phyloP scores from a whole-genome alignment of 2,113 vertebrate species.

The Bujurquina vittata region DNA sequence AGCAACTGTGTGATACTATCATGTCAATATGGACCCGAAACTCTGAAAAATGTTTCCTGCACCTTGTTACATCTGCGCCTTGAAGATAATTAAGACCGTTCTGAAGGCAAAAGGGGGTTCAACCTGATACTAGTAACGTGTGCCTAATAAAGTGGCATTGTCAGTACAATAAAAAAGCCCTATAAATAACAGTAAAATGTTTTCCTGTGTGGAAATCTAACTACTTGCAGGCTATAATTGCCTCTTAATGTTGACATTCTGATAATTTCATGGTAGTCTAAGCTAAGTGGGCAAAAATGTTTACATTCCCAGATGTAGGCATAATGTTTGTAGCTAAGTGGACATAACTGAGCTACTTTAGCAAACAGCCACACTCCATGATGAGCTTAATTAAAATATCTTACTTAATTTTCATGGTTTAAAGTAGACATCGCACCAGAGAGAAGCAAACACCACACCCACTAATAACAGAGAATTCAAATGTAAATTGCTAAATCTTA shows the following conservation, averaged over 20 bases:
- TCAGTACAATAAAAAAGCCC: background rate
- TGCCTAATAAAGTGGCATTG: background rate
- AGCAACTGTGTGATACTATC: too few relatives aligned
- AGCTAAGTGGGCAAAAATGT: constrained; percentile 9
- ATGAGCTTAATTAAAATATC: background rate
- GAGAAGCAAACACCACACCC: background rate
- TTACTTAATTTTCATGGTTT: background rate
- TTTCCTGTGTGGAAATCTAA: background rate
- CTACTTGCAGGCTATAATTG: background rate
- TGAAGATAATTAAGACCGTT: too few relatives aligned
- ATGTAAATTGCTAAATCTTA: background rate
- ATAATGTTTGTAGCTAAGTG: background rate
- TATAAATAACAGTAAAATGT: background rate
- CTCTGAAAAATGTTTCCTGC: too few relatives aligned
- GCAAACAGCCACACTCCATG: background rate
- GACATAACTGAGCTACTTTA: background rate
- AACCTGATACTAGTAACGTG: background rate
- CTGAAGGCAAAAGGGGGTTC: background rate
- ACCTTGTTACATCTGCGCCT: too few relatives aligned
- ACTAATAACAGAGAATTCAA: background rate
- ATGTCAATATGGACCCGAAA: too few relatives aligned
- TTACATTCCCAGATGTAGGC: background rate
- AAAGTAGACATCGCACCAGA: background rate
- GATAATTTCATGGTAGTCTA: background rate
- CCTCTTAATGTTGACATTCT: background rate